These are phyloP conservation scores for honey bee (Apis mellifera) DNA, from an alignment of 1,140 invertebrate species.

Conservation along the genomic window Amel_HAv3.1 CM009945.2:9289001-9289500, in stretches of 20 bases:
- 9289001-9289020: conserved; percentile 51
- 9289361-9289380: conserved; percentile 38
- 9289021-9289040: conserved; percentile 31
- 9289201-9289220: conserved; percentile 68
- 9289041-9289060: background rate
- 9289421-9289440: background rate
- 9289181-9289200: conserved; percentile 72
- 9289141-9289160: conserved; percentile 69
- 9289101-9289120: conserved; percentile 36
- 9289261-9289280: conserved; percentile 75
- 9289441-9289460: background rate
- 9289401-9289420: background rate
- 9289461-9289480: background rate
- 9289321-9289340: conserved; percentile 56
- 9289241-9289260: conserved; percentile 67
- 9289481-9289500: background rate
- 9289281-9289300: conserved; percentile 43
- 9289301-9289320: conserved; percentile 60
- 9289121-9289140: conserved; percentile 46
- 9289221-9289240: conserved; percentile 61
- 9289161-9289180: conserved; percentile 73
- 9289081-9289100: conserved; percentile 29
- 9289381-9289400: conserved; percentile 37
- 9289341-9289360: conserved; percentile 42
- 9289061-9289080: conserved; percentile 26